Evolutionary conservation across 2,888 invertebrate genomes (phyloP), one percentile per base, ranked within the genome.

Genomic region (Latrodectus hesperus): DNA sequence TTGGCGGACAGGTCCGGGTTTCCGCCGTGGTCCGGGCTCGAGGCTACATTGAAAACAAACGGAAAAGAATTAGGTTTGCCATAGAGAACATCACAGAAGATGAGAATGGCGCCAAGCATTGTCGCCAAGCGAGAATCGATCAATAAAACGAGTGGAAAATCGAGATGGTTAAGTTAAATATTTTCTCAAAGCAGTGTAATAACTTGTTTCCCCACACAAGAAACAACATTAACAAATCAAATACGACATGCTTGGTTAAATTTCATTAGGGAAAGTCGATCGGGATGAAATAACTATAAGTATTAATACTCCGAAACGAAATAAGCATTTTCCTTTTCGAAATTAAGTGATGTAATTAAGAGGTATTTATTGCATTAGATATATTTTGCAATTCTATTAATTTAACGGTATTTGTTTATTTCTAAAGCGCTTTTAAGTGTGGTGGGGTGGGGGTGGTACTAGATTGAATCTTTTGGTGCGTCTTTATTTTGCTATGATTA

Each of bases 1-100:
- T 88, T 88, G 83, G 87, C 87, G 79, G 84, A 84, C 80, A 88
- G 80, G 67, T 88, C 88, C 84, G 88, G 88, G 84, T 88, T 88
- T 71, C 88, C 88, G 80, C 80, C 88, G 84, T 79, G 88, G 73
- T 88, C 88, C 84, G 88, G 88, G 88, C 80, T 88, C 84, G 88
- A 84, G 88, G 88, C 88, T 88, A 84, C 77, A 87, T 76, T 77
- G 78, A 88, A 77, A 79, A 88, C 67, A 83, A 88, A 78, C 80
- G 80, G 76, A 70, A 78, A 81, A 81, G 67, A 65, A 70, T 71
- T 68, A 81, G 81, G 86, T 74, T 81, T 87, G 81, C 81, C 53
- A 65, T 52, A 51, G 72, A 16, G 26, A 53, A 14, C n/a, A 67
- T 52, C 51, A 73, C 51, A 73, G 52, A 14, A 80, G 16, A 53